These are phyloP conservation scores for Empidonax alnorum DNA, from an alignment of 2,113 vertebrate genomes.

Conservation along the genomic window DNA sequence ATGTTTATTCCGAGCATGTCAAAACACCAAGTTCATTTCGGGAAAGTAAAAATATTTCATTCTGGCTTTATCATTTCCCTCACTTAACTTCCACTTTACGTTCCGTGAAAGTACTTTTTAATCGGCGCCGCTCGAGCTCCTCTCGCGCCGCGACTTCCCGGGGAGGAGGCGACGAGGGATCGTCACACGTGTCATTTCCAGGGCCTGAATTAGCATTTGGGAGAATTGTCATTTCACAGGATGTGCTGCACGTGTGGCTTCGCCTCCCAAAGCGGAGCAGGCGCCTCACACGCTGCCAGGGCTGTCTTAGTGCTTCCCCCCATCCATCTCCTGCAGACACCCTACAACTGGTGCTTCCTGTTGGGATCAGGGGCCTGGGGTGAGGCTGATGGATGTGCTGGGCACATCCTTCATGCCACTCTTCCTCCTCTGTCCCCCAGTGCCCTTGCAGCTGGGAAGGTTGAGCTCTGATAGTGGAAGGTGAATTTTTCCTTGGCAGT, in stretches of 20 bases:
- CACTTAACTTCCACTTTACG: conserved; percentile 25
- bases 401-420: fast-evolving
- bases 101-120: neutral
- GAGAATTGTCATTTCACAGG: neutral
- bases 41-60: conserved; percentile 40
- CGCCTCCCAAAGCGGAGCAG: neutral
- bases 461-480: neutral
- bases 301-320: neutral
- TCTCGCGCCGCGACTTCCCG: fast-evolving
- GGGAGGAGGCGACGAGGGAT: neutral
- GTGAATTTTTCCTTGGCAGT: neutral
- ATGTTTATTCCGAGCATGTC: conserved; percentile 57
- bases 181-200: fast-evolving
- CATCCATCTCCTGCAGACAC: neutral
- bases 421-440: fast-evolving
- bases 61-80: conserved; percentile 30
- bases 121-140: neutral
- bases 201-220: neutral
- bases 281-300: fast-evolving
- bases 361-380: neutral
- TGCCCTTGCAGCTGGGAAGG: neutral
- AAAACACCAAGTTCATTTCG: conserved; percentile 58
- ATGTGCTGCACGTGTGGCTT: neutral
- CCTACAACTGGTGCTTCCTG: fast-evolving
- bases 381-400: neutral